Percentiles rank a stretch among this genome's conserved stretches.
phyloP scores from a whole-genome alignment of 2,797 vertebrate species.

The Dryobates pubescens region DNA sequence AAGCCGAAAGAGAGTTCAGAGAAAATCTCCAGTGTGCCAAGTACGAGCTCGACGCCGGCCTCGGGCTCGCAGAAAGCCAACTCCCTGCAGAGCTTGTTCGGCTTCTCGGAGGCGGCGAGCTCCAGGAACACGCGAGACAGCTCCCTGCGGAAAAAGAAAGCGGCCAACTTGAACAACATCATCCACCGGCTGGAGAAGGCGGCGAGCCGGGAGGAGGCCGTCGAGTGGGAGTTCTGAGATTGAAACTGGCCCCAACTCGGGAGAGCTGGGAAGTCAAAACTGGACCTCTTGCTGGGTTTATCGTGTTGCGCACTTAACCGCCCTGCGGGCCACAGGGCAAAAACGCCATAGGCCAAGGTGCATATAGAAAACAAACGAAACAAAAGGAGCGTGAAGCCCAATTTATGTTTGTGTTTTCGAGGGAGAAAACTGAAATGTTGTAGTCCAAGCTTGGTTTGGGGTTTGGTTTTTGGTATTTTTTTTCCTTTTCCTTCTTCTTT shows the following conservation, averaged over 20 bases:
- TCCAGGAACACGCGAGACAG: slow-evolving; percentile 94
- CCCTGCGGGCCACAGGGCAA: slow-evolving; percentile 96
- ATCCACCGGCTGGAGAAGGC: slow-evolving; percentile 99
- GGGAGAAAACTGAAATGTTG: slow-evolving; percentile 85
- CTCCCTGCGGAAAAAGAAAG: slow-evolving; percentile 97
- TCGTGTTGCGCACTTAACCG: slow-evolving; percentile 92
- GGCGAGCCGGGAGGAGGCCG: slow-evolving; percentile 94
- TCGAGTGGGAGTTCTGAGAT: slow-evolving; percentile 91
- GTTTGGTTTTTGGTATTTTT: background rate
- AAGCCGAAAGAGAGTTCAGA: slow-evolving; percentile 75
- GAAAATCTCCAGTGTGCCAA: slow-evolving; percentile 81
- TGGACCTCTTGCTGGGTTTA: slow-evolving; percentile 84
- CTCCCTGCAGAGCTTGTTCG: slow-evolving; percentile 88
- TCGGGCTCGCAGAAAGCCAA: slow-evolving; percentile 79
- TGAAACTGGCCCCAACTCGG: slow-evolving; percentile 76
- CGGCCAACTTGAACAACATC: slow-evolving; percentile 99
- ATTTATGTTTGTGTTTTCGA: slow-evolving; percentile 84
- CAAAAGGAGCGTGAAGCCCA: slow-evolving; percentile 84
- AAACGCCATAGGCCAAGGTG: slow-evolving; percentile 92
- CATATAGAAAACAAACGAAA: slow-evolving; percentile 84
- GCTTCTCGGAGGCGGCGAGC: slow-evolving; percentile 87
- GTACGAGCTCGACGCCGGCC: slow-evolving; percentile 81
- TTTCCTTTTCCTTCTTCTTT: slow-evolving; percentile 43
- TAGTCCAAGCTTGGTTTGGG: slow-evolving; percentile 75
- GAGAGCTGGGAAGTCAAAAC: slow-evolving; percentile 79